phyloP scores from a whole-genome alignment of 2,888 invertebrate species.

The Eumacrocentrus americanus region DNA sequence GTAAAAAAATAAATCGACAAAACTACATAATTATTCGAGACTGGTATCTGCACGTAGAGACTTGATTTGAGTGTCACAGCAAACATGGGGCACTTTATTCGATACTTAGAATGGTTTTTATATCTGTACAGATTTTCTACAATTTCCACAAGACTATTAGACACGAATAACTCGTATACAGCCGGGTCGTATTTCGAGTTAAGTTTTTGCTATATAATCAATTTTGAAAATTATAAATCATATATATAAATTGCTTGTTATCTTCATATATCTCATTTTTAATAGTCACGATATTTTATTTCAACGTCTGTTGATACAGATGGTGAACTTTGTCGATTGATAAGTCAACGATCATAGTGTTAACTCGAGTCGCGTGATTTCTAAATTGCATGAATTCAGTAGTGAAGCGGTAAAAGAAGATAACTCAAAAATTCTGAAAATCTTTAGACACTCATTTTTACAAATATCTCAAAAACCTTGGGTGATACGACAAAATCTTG shows the following conservation, averaged over 20 bases:
- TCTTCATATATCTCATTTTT: not conserved
- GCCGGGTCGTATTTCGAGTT: no score
- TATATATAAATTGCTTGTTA: not conserved
- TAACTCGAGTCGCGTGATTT: no score
- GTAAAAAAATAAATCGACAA: conserved; percentile 34
- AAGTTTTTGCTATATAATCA: no score
- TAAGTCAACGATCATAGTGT: not conserved
- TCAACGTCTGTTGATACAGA: no score
- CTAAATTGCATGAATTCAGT: no score
- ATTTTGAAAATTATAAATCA: not conserved
- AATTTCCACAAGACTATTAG: conserved; percentile 26
- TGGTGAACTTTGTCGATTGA: no score
- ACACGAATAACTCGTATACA: not conserved
- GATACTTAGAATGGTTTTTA: conserved; percentile 40
- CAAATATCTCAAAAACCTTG: not conserved
- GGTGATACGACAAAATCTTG: no score
- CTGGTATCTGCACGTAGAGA: conserved; percentile 41
- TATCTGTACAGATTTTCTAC: conserved; percentile 42
- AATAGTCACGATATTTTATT: not conserved
- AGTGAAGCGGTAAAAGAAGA: no score
- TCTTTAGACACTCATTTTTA: no score
- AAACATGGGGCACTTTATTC: conserved; percentile 27
- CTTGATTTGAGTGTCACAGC: conserved; percentile 44
- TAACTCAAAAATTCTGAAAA: no score
- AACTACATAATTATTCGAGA: conserved; percentile 41